Conservation (phyloP, 64 coral and sea anemone species). For the Montipora efflorescens region DNA sequence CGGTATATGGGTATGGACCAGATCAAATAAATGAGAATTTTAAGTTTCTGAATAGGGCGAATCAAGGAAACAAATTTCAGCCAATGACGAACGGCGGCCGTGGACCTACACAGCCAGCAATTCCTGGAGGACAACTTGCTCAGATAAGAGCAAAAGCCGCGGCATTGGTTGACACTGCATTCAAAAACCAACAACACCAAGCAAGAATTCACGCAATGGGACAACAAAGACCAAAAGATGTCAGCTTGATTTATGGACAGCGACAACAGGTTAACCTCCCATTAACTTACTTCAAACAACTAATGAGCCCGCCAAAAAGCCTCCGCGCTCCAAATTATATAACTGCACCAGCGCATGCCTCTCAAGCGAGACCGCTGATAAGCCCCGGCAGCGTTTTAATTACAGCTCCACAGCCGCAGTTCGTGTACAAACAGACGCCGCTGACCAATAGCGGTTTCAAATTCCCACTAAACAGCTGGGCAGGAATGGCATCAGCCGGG, state of each 20-base stretch:
- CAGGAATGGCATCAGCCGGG: background rate
- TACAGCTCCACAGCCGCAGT: background rate
- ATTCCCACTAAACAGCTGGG: background rate
- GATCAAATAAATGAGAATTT: background rate
- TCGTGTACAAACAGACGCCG: background rate
- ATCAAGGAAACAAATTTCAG: background rate
- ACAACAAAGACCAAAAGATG: background rate
- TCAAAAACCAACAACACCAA: background rate
- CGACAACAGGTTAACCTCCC: background rate
- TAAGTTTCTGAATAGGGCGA: background rate
- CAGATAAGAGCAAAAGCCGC: conserved; percentile 7
- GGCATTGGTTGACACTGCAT: background rate
- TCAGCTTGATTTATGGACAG: background rate
- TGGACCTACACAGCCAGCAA: background rate
- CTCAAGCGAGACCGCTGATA: background rate
- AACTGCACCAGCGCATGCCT: background rate
- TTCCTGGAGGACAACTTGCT: conserved; percentile 2
- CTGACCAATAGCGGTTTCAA: background rate
- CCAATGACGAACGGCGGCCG: background rate
- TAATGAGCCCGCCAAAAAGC: background rate
- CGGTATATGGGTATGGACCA: background rate
- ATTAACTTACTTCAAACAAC: conserved; percentile 5
- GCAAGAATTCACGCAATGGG: background rate
- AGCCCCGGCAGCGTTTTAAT: background rate
- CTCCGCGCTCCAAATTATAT: background rate